These are phyloP conservation scores for Oriolus oriolus DNA, from an alignment of 2,113 vertebrate species.

Conservation along the genomic window DNA sequence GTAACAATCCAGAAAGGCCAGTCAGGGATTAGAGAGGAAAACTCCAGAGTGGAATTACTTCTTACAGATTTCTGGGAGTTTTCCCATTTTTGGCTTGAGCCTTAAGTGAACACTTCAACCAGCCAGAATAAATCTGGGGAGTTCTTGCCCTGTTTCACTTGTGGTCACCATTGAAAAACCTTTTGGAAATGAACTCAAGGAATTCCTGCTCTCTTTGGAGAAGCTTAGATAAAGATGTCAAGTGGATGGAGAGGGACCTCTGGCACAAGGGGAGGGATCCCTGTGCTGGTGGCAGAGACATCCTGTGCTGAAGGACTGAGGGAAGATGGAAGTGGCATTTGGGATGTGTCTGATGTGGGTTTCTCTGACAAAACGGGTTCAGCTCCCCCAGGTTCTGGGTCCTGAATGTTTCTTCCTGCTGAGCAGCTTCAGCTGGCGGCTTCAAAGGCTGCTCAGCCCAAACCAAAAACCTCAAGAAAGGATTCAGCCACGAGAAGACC, in stretches of 20 bases:
- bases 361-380: background rate
- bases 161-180: background rate
- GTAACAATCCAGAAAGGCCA: background rate
- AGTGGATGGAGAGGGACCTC: background rate
- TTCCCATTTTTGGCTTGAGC: background rate
- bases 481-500: background rate
- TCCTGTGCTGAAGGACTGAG: background rate
- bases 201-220: background rate
- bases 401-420: background rate
- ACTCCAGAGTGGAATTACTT: background rate
- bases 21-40: background rate
- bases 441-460: constrained; percentile 30
- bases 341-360: constrained; percentile 35
- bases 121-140: background rate
- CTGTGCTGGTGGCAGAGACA: background rate
- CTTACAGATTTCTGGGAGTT: background rate
- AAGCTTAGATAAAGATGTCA: background rate
- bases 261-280: accelerated
- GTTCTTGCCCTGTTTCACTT: background rate
- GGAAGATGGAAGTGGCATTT: background rate
- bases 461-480: constrained; percentile 17
- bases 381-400: background rate
- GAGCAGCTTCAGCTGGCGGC: constrained; percentile 1
- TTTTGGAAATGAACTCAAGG: background rate
- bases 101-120: background rate